These are phyloP conservation scores for Tholera decimalis DNA, from an alignment of 2,888 invertebrate genomes.

Conservation along the genomic window DNA sequence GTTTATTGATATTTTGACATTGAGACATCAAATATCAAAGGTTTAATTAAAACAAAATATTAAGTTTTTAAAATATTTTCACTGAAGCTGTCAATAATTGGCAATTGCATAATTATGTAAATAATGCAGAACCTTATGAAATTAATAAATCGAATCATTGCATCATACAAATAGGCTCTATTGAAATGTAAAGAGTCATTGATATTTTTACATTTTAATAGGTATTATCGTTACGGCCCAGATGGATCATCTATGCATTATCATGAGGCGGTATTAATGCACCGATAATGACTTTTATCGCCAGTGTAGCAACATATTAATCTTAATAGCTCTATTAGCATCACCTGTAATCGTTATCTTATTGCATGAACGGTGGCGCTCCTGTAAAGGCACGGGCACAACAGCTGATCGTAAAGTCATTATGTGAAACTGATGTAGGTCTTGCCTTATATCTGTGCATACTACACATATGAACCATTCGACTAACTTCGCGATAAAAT, in stretches of 20 bases:
- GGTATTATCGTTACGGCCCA: constrained; percentile 12
- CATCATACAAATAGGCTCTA: constrained; percentile 30
- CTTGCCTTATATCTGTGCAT: not conserved
- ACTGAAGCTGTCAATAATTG: constrained; percentile 30
- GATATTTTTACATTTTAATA: constrained; percentile 25
- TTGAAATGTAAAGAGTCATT: constrained; percentile 12
- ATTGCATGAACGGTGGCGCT: constrained; percentile 49
- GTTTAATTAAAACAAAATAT: constrained; percentile 27
- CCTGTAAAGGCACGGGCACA: constrained; percentile 48
- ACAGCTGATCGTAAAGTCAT: constrained; percentile 32
- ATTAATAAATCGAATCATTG: constrained; percentile 33
- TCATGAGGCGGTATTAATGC: constrained; percentile 53
- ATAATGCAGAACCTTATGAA: constrained; percentile 34
- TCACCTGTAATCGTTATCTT: constrained; percentile 56
- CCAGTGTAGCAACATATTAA: constrained; percentile 58
- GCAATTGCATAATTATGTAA: constrained; percentile 45
- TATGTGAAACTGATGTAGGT: not conserved
- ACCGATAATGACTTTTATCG: constrained; percentile 59
- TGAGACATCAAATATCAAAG: not conserved
- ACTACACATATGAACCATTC: not conserved
- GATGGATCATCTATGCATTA: constrained; percentile 33
- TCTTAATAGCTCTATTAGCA: constrained; percentile 71
- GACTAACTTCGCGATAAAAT: constrained; percentile 4
- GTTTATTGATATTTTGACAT: constrained; percentile 40
- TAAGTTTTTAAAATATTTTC: constrained; percentile 22